These are phyloP conservation scores for Sula dactylatra DNA, from an alignment of 2,113 vertebrate species.

Conservation along the genomic window DNA sequence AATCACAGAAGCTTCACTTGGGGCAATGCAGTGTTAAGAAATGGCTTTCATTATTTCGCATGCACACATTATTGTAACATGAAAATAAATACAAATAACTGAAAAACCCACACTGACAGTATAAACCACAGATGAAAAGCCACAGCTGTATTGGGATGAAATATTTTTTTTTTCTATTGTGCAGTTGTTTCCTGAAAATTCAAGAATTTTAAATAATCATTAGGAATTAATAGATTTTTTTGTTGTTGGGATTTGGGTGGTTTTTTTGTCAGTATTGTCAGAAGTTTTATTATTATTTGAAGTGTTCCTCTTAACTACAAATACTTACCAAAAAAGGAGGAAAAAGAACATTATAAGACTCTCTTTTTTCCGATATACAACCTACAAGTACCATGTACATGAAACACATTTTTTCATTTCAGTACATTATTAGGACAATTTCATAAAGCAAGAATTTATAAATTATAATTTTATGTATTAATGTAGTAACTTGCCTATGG, in stretches of 20 bases:
- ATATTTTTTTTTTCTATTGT: neutral
- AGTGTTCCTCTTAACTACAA: neutral
- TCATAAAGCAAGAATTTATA: neutral
- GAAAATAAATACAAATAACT: neutral
- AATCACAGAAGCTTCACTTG: neutral
- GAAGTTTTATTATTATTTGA: neutral
- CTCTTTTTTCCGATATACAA: neutral
- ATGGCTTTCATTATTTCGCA: neutral
- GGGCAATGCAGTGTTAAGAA: neutral
- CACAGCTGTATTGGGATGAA: neutral
- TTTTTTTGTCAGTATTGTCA: neutral
- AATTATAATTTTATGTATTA: neutral
- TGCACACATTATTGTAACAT: neutral
- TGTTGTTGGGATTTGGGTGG: accelerated
- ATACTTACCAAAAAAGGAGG: neutral
- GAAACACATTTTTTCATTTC: neutral
- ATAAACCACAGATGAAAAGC: neutral
- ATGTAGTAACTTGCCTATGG: neutral
- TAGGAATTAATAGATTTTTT: neutral
- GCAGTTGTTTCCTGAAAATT: neutral
- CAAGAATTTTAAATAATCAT: neutral
- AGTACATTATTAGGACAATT: neutral
- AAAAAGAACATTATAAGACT: neutral
- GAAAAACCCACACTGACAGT: neutral
- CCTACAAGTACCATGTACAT: neutral